A percentile compares a stretch with the other conserved stretches of the same genome.
These are phyloP conservation scores for Andinoacara biseriatus DNA, from an alignment of 2,113 vertebrate species.

Conservation along the genomic window DNA sequence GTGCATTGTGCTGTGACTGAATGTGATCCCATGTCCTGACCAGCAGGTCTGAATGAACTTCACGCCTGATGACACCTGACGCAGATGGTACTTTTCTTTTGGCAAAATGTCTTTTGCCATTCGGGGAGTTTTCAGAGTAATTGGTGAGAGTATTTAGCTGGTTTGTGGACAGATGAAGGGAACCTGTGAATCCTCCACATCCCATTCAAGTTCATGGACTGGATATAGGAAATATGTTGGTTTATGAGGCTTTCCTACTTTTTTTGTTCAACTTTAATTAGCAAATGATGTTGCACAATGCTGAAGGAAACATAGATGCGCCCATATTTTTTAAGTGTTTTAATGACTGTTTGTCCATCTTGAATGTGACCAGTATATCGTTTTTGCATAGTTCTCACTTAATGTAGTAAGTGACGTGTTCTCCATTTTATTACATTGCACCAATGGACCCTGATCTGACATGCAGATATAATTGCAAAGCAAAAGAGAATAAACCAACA, in stretches of 20 bases:
- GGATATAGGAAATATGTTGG: background rate
- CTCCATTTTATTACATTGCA: background rate
- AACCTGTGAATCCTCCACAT: background rate
- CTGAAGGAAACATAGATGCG: background rate
- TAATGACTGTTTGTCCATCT: background rate
- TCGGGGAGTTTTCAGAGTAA: background rate
- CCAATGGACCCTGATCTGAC: background rate
- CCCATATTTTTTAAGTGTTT: background rate
- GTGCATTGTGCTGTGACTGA: slow-evolving; percentile 57
- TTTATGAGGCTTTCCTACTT: background rate
- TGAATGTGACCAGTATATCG: background rate
- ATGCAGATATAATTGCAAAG: background rate
- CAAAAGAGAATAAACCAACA: background rate
- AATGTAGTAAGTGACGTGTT: background rate
- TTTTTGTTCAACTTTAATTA: background rate
- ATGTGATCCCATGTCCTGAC: slow-evolving; percentile 56
- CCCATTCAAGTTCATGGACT: background rate
- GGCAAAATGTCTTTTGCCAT: background rate
- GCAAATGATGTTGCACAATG: background rate
- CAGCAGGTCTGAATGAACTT: slow-evolving; percentile 51
- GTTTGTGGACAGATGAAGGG: background rate
- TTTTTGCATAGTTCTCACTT: background rate
- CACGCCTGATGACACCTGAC: slow-evolving; percentile 36
- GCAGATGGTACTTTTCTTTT: slow-evolving; percentile 47
- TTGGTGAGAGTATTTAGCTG: background rate